These are phyloP conservation scores for Acyrthosiphon pisum DNA, from an alignment of 1,140 invertebrate species.

Conservation along the genomic window DNA sequence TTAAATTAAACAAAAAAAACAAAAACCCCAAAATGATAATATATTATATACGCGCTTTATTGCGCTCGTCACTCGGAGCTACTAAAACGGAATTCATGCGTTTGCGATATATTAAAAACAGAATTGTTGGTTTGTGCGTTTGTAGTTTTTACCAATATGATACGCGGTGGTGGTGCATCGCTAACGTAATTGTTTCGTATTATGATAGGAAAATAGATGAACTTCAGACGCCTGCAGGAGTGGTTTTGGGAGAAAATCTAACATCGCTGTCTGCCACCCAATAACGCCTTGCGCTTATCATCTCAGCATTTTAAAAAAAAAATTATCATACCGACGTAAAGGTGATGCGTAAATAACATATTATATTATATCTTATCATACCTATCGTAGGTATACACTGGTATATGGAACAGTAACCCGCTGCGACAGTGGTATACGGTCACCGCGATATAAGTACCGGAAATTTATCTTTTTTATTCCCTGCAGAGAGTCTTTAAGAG, in stretches of 20 bases:
- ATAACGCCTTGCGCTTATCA: not conserved
- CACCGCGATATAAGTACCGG: not conserved
- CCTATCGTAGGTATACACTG: not conserved
- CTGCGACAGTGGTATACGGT: not conserved
- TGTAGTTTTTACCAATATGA: not conserved
- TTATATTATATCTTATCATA: not conserved
- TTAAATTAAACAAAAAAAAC: slow-evolving; percentile 20
- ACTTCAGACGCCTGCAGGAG: too few species aligned
- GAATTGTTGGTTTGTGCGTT: not conserved
- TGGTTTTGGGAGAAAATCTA: not conserved
- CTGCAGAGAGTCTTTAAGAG: not conserved
- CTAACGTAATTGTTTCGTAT: not conserved
- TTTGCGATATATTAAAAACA: not conserved
- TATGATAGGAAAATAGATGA: too few species aligned
- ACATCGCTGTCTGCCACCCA: not conserved
- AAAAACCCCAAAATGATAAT: not conserved
- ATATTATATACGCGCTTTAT: not conserved
- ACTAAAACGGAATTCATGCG: not conserved
- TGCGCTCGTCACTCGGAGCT: not conserved
- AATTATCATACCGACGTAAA: too few species aligned
- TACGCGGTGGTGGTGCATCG: not conserved
- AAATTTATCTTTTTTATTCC: not conserved
- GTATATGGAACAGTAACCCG: too few species aligned
- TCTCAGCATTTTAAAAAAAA: not conserved
- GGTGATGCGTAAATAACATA: not conserved